A percentile compares a stretch with the other conserved stretches of the same genome.
phyloP scores from a whole-genome alignment of 2,113 vertebrate genomes.

The Cygnus atratus region DNA sequence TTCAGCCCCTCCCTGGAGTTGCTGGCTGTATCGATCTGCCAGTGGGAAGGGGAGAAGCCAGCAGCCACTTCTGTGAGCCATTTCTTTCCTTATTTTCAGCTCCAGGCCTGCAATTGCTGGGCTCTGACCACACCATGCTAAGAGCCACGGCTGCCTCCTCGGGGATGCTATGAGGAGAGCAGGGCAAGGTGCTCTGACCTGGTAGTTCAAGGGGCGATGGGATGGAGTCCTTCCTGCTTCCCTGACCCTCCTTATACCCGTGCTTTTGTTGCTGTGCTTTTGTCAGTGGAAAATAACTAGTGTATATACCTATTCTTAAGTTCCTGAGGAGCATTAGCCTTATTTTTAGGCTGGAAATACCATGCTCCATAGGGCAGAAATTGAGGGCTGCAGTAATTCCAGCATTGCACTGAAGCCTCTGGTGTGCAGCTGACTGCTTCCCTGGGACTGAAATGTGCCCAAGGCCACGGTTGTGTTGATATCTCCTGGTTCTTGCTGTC shows the following conservation, averaged over 20 bases:
- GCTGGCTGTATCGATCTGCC: not conserved
- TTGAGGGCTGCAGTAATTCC: not conserved
- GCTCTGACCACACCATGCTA: not conserved
- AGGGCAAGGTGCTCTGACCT: not conserved
- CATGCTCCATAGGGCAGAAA: not conserved
- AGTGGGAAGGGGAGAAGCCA: not conserved
- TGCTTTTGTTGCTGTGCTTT: not conserved
- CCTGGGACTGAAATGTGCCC: not conserved
- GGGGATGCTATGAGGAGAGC: not conserved
- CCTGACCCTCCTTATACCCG: not conserved
- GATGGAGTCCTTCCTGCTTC: not conserved
- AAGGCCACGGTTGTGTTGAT: not conserved
- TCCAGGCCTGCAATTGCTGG: accelerated
- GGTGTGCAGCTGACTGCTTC: not conserved
- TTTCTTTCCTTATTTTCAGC: not conserved
- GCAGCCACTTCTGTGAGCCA: not conserved
- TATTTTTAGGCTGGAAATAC: not conserved
- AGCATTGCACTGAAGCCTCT: not conserved
- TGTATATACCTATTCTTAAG: not conserved
- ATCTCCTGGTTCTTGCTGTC: not conserved
- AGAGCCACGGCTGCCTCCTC: not conserved
- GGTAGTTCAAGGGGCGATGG: not conserved
- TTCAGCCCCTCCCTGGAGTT: not conserved
- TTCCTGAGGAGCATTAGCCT: not conserved
- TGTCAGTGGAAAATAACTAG: not conserved